phyloP scores from a whole-genome alignment of 1,140 invertebrate genomes.

The Dufourea novaeangliae region DNA sequence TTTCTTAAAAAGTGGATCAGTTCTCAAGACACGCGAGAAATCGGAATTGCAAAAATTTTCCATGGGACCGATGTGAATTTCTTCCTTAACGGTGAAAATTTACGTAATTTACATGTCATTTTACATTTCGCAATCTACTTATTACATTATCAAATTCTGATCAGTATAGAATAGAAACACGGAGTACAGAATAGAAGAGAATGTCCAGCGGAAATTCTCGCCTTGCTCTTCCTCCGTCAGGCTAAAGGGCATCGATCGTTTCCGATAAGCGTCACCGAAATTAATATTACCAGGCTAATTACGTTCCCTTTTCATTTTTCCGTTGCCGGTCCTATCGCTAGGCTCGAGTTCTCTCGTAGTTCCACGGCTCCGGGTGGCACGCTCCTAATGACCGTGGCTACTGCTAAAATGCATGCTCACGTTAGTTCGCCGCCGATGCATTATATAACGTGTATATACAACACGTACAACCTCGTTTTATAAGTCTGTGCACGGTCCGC shows the following conservation, averaged over 20 bases:
- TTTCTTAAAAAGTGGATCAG: background rate
- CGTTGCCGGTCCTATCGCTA: background rate
- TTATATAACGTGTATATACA: slow-evolving; percentile 59
- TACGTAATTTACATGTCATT: too few species aligned
- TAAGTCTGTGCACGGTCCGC: slow-evolving; percentile 36
- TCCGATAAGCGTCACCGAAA: slow-evolving; percentile 22
- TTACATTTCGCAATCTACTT: too few species aligned
- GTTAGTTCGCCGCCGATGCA: slow-evolving; percentile 47
- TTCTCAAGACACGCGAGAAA: background rate
- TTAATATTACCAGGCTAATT: slow-evolving; percentile 45
- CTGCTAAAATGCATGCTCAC: slow-evolving; percentile 60
- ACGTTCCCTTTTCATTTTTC: slow-evolving; percentile 13
- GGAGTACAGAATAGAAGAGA: background rate
- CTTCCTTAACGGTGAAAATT: too few species aligned
- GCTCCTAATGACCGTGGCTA: slow-evolving; percentile 55
- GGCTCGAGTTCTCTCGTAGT: slow-evolving; percentile 16
- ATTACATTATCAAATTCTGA: too few species aligned
- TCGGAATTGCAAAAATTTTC: background rate
- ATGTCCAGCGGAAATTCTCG: background rate
- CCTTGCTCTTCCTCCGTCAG: background rate
- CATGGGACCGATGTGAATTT: background rate
- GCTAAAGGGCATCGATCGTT: background rate
- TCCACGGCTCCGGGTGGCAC: slow-evolving; percentile 31
- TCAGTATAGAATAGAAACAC: too few species aligned
- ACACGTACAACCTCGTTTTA: slow-evolving; percentile 53